Base-by-base conservation (phyloP, 2,888 invertebrate species). In the Andrena dorsata region DNA sequence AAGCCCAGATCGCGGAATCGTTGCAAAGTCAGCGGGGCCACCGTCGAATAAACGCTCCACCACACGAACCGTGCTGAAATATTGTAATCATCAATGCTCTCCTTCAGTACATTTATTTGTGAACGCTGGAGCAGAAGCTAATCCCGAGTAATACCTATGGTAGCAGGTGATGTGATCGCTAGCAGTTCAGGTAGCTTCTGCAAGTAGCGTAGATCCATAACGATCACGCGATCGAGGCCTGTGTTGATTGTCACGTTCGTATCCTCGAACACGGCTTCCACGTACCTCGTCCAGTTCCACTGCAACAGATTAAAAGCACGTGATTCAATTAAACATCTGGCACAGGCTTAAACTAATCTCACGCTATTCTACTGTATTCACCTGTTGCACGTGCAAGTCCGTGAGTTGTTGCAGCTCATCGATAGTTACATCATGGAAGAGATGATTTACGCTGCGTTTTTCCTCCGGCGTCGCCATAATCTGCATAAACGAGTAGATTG, bases 31-130 rank as follows among this genome's bases (percentile, higher is more conserved):
- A 96, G 94, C 32, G 96, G 96, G 0, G 96, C 95, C 64, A 96
- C 94, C 16, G 96, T 95, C 8, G 96, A 95, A 93, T 96, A 96
- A 76, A 96, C 95, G 89, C 96, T 95, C 97, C 97, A 97, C 95
- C 97, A 96, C 28, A 97, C 93, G 94, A 96, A 97, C 81, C 96
- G 96, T 80, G 96, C 97, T 96, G 94, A 51, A 93, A 93, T 30
- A 53, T 81, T 47, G 13, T 41, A 16, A 16, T 16, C 41, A 1
- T 16, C 13, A 16, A 1, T 13, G 4, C 4, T 16, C 4, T 16
- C 16, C 41, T 41, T n/a, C 8, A 1, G 26, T 23, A 5, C 7
- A 13, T 6, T 20, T 6, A 26, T 49, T 2, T 73, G 1, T 1
- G 41, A 41, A 41, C 41, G 78, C 63, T 71, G 35, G 56, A n/a